Evolutionary conservation across 2,797 vertebrate genomes (phyloP).

Genomic region (Myotis daubentonii): DNA sequence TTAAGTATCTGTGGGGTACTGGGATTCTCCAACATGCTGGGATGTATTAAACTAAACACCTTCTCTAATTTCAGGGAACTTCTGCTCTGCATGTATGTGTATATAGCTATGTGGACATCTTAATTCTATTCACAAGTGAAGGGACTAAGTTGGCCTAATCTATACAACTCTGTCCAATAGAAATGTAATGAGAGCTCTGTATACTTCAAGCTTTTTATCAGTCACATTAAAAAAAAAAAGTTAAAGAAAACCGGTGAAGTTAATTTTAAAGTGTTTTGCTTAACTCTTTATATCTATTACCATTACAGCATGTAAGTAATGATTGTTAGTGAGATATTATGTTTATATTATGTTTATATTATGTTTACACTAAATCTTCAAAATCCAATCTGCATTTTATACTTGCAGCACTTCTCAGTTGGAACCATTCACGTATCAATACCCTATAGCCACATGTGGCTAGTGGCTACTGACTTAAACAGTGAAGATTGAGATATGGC

Average conservation of each 20-base stretch:
- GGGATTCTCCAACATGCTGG: neutral
- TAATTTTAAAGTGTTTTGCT: neutral
- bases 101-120: neutral
- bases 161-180: neutral
- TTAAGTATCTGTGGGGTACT: neutral
- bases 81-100: neutral
- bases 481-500: neutral
- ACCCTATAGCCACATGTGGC: neutral
- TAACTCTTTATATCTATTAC: neutral
- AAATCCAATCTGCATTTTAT: neutral
- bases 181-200: neutral
- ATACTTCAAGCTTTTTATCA: neutral
- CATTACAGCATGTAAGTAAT: neutral
- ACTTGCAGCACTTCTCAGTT: neutral
- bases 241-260: neutral
- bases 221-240: neutral
- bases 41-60: neutral
- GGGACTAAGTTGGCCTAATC: neutral
- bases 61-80: neutral
- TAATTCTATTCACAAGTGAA: neutral
- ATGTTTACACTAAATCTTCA: neutral
- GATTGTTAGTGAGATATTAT: neutral
- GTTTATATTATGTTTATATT: neutral
- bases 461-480: neutral
- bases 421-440: neutral